A percentile compares a stretch with the other conserved stretches of the same genome.
Conservation (phyloP, 1,140 invertebrate genomes). For the Neelides sp. region DNA sequence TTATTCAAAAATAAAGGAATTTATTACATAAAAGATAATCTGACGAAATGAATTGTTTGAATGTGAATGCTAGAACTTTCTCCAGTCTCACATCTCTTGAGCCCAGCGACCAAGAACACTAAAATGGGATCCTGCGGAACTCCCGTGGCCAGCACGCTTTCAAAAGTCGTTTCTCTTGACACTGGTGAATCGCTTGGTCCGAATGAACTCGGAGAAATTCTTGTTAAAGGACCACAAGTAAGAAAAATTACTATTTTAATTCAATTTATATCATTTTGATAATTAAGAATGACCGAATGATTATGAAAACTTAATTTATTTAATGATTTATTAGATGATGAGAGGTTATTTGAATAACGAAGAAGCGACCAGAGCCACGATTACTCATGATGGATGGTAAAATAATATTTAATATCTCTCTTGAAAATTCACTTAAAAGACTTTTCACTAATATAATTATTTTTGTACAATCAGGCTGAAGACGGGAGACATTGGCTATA, state of each 20-base stretch:
- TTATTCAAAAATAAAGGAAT: too few species aligned
- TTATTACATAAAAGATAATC: too few species aligned
- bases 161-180: conserved; percentile 17
- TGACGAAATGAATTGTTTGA: too few species aligned
- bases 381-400: conserved; percentile 8
- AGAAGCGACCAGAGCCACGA: conserved; percentile 6
- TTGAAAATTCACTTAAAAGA: too few species aligned
- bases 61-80: conserved; percentile 22
- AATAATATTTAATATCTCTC: too few species aligned
- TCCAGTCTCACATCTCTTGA: conserved; percentile 11
- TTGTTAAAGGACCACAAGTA: conserved; percentile 49
- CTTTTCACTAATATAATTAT: too few species aligned
- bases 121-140: conserved; percentile 17
- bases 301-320: not conserved
- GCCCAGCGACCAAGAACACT: conserved; percentile 5
- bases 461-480: too few species aligned
- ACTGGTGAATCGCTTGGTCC: conserved; percentile 17
- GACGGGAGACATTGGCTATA: conserved; percentile 10
- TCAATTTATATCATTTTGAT: not conserved
- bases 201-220: conserved; percentile 49
- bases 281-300: not conserved
- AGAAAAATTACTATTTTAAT: too few species aligned
- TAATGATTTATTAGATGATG: not conserved
- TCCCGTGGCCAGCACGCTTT: conserved; percentile 6
- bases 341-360: conserved; percentile 12